A percentile compares a stretch with the other conserved stretches of the same genome.
phyloP scores from a whole-genome alignment of 2,888 invertebrate species.

The Melanophora roralis region DNA sequence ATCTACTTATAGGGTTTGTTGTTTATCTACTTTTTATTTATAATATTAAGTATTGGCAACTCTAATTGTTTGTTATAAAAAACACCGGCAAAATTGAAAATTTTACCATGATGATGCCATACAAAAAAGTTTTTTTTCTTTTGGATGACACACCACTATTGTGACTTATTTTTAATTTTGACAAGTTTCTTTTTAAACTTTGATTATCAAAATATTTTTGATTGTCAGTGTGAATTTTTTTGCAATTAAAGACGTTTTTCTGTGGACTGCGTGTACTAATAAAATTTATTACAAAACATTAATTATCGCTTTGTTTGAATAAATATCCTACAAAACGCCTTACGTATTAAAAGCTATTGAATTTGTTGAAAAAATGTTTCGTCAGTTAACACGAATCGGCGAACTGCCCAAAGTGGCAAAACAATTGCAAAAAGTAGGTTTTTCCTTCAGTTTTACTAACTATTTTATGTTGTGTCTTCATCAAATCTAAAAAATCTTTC shows the following conservation, averaged over 20 bases:
- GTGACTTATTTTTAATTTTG: not conserved
- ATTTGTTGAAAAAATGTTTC: conserved; percentile 70
- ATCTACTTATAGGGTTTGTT: no score
- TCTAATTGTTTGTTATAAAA: no score
- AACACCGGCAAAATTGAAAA: no score
- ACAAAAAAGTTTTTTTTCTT: not conserved
- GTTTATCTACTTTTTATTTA: no score
- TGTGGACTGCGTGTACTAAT: conserved; percentile 36
- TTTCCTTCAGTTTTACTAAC: not conserved
- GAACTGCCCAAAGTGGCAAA: conserved; percentile 72
- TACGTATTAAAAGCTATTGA: conserved; percentile 60
- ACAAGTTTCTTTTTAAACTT: conserved; percentile 30
- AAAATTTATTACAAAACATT: not conserved
- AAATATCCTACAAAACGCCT: conserved; percentile 50
- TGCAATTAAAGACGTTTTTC: conserved; percentile 21
- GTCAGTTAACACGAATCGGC: conserved; percentile 69
- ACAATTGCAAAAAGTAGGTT: conserved; percentile 76
- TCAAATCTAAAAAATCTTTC: conserved; percentile 13
- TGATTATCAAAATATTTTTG: not conserved
- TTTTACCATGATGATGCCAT: no score
- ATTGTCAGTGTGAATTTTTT: not conserved
- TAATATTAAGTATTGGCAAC: no score
- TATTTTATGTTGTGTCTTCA: conserved; percentile 55
- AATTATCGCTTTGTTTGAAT: not conserved
- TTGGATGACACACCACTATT: not conserved